These are phyloP conservation scores for Sinopyrophorus schimmeli DNA, from an alignment of 2,888 invertebrate genomes.

Conservation along the genomic window DNA sequence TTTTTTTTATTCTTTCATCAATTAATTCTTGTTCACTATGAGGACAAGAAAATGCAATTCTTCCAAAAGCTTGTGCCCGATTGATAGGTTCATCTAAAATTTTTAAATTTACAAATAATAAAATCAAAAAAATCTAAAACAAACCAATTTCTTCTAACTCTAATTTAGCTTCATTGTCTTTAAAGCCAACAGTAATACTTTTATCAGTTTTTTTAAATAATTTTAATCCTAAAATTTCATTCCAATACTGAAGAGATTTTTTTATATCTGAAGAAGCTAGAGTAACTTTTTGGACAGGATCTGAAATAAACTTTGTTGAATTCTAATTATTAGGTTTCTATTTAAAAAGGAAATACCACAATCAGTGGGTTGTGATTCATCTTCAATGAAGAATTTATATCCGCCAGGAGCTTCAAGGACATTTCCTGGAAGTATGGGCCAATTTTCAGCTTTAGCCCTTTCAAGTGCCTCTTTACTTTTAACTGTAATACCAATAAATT, in stretches of 20 bases:
- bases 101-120: not conserved
- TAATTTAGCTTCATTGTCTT: slow-evolving; percentile 72
- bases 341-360: slow-evolving; percentile 58
- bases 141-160: slow-evolving; percentile 76
- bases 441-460: slow-evolving; percentile 70
- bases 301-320: slow-evolving; percentile 51
- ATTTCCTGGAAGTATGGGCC: slow-evolving; percentile 70
- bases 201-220: slow-evolving; percentile 67
- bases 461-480: slow-evolving; percentile 75
- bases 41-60: slow-evolving; percentile 93
- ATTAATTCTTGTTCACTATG: slow-evolving; percentile 74
- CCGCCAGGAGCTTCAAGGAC: slow-evolving; percentile 87
- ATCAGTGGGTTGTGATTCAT: slow-evolving; percentile 69
- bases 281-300: slow-evolving; percentile 80
- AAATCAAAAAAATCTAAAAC: not conserved
- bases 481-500: slow-evolving; percentile 85
- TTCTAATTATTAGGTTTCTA: not conserved
- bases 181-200: slow-evolving; percentile 70
- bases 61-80: slow-evolving; percentile 88
- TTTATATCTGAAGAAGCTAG: slow-evolving; percentile 77
- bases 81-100: slow-evolving; percentile 71
- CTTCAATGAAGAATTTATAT: slow-evolving; percentile 80
- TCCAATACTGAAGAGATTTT: slow-evolving; percentile 84
- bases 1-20: slow-evolving; percentile 71
- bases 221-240: slow-evolving; percentile 73